These are phyloP conservation scores for Lordiphosa mommai DNA, from an alignment of 1,140 invertebrate species.

Conservation along the genomic window DNA sequence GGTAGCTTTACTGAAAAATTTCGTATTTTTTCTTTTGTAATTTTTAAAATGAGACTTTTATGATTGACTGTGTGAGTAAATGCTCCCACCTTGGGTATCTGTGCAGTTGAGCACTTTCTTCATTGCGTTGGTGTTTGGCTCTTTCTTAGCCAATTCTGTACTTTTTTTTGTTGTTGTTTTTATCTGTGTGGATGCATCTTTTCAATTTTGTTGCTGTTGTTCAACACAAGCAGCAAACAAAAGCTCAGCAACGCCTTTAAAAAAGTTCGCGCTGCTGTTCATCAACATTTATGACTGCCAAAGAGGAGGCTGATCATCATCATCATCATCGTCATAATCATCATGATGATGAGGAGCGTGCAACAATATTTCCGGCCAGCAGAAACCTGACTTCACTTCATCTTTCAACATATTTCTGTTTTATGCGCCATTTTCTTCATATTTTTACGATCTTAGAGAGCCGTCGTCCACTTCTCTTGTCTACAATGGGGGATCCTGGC, in stretches of 20 bases:
- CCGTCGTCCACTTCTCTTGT: background rate
- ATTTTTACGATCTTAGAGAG: constrained; percentile 45
- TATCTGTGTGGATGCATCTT: constrained; percentile 65
- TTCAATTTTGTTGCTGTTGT: constrained; percentile 68
- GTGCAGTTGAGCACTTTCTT: no score
- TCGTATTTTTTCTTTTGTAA: no score
- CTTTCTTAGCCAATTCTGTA: background rate
- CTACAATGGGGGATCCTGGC: constrained; percentile 25
- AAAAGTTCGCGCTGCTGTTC: constrained; percentile 73
- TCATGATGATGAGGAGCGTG: constrained; percentile 27
- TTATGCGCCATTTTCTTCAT: constrained; percentile 60
- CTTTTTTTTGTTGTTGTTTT: constrained; percentile 25
- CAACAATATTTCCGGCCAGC: constrained; percentile 57
- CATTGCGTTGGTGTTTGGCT: no score
- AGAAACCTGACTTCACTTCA: constrained; percentile 14
- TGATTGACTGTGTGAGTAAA: no score
- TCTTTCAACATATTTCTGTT: constrained; percentile 42
- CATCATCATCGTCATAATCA: constrained; percentile 21
- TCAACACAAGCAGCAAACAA: constrained; percentile 57
- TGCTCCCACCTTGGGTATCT: no score
- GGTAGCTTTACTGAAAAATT: no score
- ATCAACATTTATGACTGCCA: constrained; percentile 74
- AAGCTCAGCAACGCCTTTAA: constrained; percentile 69
- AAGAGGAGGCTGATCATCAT: constrained; percentile 28
- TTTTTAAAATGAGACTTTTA: no score